These are phyloP conservation scores for Oncopodura yosiiana DNA, from an alignment of 1,140 invertebrate species.

Conservation along the genomic window DNA sequence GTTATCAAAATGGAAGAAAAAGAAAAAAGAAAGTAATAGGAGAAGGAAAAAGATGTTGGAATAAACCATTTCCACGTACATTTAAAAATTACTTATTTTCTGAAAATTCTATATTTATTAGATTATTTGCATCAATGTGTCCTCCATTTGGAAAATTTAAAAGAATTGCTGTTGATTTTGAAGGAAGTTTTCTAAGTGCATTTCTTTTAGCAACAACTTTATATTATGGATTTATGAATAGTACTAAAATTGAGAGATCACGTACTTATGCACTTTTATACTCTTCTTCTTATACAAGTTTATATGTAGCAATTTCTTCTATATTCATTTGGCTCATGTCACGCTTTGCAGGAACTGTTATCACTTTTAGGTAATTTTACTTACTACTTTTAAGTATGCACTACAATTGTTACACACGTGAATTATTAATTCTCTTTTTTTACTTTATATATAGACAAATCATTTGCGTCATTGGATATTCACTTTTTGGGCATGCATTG, in stretches of 20 bases:
- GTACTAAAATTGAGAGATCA: neutral
- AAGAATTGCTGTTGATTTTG: conserved; percentile 14
- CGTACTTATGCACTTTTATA: neutral
- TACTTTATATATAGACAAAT: conserved; percentile 38
- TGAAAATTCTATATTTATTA: conserved; percentile 21
- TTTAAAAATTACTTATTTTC: conserved; percentile 31
- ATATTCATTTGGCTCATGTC: conserved; percentile 24
- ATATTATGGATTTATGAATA: conserved; percentile 20
- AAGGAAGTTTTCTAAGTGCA: conserved; percentile 24
- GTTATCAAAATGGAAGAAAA: neutral
- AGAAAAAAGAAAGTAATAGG: neutral
- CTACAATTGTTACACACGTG: neutral
- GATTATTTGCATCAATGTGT: conserved; percentile 24
- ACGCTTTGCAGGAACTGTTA: conserved; percentile 21
- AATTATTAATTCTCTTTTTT: neutral
- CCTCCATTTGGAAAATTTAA: conserved; percentile 29
- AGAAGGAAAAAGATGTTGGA: neutral
- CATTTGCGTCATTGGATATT: conserved; percentile 42
- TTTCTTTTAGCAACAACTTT: conserved; percentile 23
- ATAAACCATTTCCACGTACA: conserved; percentile 7
- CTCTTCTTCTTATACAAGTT: conserved; percentile 9
- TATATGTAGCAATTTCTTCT: conserved; percentile 6
- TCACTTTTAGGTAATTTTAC: conserved; percentile 21
- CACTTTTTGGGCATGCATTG: conserved; percentile 44
- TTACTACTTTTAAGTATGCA: too few species aligned